Evolutionary conservation across 2,888 invertebrate genomes (phyloP).

Genomic region (Malacosoma neustria): DNA sequence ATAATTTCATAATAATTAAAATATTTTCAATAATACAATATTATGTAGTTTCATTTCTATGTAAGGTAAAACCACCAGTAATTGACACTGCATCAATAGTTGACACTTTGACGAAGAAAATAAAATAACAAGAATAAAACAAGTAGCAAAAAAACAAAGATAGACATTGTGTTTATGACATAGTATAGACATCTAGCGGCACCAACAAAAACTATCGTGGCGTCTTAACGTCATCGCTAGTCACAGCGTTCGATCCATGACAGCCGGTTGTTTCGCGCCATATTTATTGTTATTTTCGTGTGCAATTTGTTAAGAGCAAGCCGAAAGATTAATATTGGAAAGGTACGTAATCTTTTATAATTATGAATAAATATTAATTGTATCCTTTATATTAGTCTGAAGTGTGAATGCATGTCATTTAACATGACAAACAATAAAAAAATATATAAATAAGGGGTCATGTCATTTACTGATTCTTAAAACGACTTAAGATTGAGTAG

Average conservation of each 20-base stretch:
- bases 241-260: not conserved
- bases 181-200: constrained; percentile 4
- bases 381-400: constrained; percentile 5
- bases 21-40: too few species aligned
- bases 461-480: constrained; percentile 5
- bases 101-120: too few species aligned
- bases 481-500: constrained; percentile 5
- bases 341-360: constrained; percentile 6
- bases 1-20: too few species aligned
- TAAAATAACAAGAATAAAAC: too few species aligned
- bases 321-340: constrained; percentile 6
- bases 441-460: constrained; percentile 2
- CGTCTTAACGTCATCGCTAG: too few species aligned
- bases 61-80: too few species aligned
- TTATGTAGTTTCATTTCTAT: too few species aligned
- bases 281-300: constrained; percentile 6
- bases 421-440: constrained; percentile 3
- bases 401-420: constrained; percentile 5
- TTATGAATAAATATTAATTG: constrained; percentile 6
- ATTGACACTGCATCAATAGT: too few species aligned
- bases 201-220: constrained; percentile 2
- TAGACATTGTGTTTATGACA: constrained; percentile 3
- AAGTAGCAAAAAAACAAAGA: too few species aligned
- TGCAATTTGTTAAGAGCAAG: constrained; percentile 7
- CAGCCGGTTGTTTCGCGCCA: not conserved